Percentiles rank a stretch among this genome's conserved stretches.
Conservation (phyloP, 2,888 invertebrate genomes). For the Acleris literana region DNA sequence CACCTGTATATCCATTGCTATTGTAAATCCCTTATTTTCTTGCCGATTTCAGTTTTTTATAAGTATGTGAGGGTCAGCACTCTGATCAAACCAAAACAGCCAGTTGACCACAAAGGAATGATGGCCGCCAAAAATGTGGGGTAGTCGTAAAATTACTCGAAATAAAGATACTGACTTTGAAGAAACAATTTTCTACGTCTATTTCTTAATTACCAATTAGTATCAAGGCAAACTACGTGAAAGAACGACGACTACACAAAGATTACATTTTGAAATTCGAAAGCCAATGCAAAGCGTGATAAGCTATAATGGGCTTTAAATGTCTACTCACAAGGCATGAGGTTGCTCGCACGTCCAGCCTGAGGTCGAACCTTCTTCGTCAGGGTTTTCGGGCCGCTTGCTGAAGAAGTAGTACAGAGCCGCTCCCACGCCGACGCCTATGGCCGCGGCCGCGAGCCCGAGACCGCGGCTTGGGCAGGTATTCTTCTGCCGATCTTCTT, state of each 20-base stretch:
- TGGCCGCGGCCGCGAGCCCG: constrained; percentile 70
- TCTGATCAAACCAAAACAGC: too few species aligned
- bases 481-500: constrained; percentile 64
- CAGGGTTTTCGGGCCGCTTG: constrained; percentile 62
- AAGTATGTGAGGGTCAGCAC: too few species aligned
- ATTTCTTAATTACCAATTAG: constrained; percentile 8
- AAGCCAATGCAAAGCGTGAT: constrained; percentile 28
- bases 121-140: constrained; percentile 9
- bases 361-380: constrained; percentile 60
- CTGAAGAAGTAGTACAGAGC: constrained; percentile 75
- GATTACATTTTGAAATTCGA: neutral
- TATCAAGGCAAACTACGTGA: constrained; percentile 16
- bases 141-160: constrained; percentile 14
- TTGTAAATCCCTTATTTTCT: too few species aligned
- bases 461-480: constrained; percentile 66
- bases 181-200: neutral
- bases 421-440: constrained; percentile 75
- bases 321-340: constrained; percentile 54
- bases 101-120: neutral
- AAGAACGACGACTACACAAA: constrained; percentile 12
- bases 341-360: constrained; percentile 57
- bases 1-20: too few species aligned
- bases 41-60: too few species aligned
- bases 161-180: neutral
- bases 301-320: constrained; percentile 36